phyloP scores from a whole-genome alignment of 2,113 vertebrate species.

The Anser cygnoides region DNA sequence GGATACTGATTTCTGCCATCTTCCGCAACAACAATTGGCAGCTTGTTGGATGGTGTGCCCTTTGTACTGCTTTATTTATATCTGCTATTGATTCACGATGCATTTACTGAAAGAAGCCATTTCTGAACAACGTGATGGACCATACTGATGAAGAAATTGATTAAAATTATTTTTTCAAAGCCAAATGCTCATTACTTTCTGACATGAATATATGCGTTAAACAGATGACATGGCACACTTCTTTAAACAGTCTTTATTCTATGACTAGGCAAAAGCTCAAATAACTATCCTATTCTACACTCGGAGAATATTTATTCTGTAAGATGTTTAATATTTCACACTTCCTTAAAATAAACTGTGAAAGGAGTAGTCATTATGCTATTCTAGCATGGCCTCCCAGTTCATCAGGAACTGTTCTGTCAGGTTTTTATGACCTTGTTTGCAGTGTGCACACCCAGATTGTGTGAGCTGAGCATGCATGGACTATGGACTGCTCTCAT shows the following conservation, averaged over 20 bases:
- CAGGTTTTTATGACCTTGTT: background rate
- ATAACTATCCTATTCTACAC: constrained; percentile 39
- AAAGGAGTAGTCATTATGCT: background rate
- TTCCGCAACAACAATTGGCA: constrained; percentile 29
- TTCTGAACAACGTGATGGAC: constrained; percentile 53
- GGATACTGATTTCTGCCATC: background rate
- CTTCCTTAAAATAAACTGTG: constrained; percentile 15
- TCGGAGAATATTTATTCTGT: constrained; percentile 35
- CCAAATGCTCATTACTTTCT: constrained; percentile 19
- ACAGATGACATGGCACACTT: constrained; percentile 24
- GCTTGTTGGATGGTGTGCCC: constrained; percentile 40
- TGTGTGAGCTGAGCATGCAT: background rate
- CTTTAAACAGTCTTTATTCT: constrained; percentile 66
- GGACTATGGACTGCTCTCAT: constrained; percentile 17
- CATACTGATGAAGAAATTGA: constrained; percentile 37
- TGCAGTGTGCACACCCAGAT: background rate
- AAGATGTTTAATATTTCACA: constrained; percentile 8
- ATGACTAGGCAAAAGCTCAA: constrained; percentile 52
- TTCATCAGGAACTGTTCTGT: background rate
- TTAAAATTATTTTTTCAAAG: constrained; percentile 57
- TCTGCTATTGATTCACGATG: constrained; percentile 69
- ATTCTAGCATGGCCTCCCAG: background rate
- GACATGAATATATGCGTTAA: constrained; percentile 40
- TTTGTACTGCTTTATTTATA: constrained; percentile 60
- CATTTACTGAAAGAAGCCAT: constrained; percentile 71